Evolutionary conservation across 2,888 invertebrate genomes (phyloP).

Genomic region (Nymphalis c-album): DNA sequence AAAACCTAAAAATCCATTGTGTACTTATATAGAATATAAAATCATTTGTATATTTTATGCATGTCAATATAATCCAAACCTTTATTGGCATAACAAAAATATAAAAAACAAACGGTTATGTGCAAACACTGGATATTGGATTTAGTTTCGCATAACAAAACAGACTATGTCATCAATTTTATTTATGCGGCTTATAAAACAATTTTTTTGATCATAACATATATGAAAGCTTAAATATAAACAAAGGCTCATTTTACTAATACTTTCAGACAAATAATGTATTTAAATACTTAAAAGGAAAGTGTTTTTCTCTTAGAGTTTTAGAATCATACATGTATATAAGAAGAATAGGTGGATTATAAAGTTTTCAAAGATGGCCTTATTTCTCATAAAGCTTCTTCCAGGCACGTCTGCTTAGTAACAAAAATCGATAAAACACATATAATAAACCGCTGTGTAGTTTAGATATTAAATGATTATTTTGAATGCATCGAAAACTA

Average conservation of each 20-base stretch:
- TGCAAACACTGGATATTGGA: neutral
- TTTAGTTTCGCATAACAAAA: neutral
- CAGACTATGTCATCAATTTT: neutral
- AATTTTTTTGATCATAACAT: neutral
- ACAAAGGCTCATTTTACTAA: neutral
- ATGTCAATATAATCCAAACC: neutral
- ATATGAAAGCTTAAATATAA: no score
- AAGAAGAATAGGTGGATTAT: no score
- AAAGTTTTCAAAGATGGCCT: no score
- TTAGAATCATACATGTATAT: no score
- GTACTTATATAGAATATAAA: neutral
- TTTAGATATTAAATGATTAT: no score
- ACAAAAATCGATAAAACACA: no score
- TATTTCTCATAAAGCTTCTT: no score
- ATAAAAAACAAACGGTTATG: neutral
- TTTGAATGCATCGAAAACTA: no score
- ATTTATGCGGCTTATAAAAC: neutral
- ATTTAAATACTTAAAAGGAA: neutral
- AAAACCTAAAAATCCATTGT: neutral
- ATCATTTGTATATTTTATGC: neutral
- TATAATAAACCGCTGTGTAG: no score
- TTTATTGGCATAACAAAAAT: neutral
- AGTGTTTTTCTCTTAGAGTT: no score
- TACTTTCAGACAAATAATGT: neutral
- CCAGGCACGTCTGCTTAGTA: no score